Evolutionary conservation across 2,113 vertebrate genomes (phyloP), one percentile per base, ranked within the genome.

Genomic region (Asarcornis scutulata): DNA sequence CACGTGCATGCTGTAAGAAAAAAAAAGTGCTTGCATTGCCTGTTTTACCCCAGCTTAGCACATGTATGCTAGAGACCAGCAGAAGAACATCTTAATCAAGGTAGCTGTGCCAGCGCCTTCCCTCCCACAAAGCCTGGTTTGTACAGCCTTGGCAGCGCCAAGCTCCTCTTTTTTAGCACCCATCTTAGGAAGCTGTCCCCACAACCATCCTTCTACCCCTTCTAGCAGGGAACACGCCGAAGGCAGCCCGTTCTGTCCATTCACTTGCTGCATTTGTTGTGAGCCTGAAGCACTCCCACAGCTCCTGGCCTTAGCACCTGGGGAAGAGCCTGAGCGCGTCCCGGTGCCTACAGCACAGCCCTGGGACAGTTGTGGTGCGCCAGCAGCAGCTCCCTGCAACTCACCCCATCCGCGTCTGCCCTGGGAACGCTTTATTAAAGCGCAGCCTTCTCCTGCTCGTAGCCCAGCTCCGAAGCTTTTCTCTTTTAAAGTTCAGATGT

Each of bases 401-500:
- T 44, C 31, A 5, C 16, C 3, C 20, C 0, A 10, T 40, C 22
- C 3, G 56, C 3, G 0, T 42, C 2, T 4, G 7, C 80, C 46
- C 3, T 1, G 11, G 52, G 1, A 4, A 36, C 58, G 9, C 71
- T 78, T 1, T 11, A 17, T 11, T 15, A 3, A 2, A n/a, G 29
- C 15, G 0, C 0, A 4, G 40, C 5, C 56, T 27, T 9, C 58
- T 17, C 4, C 44, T 2, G 13, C 1, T 7, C 4, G 2, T 0
- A 7, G 31, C 2, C 17, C 25, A 26, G 82, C 78, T 20, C 72
- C 1, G 44, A 74, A 83, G 69, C 40, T 87, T 2, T 1, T 14
- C 0, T 18, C 1, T 0, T 1, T 0, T 1, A n/a, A 53, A 75
- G 81, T 12, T 62, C 7, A 2, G 27, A 0, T 5, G 5, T 0